Base-by-base conservation (phyloP, 2,113 vertebrate species). In the Elephas maximus region DNA sequence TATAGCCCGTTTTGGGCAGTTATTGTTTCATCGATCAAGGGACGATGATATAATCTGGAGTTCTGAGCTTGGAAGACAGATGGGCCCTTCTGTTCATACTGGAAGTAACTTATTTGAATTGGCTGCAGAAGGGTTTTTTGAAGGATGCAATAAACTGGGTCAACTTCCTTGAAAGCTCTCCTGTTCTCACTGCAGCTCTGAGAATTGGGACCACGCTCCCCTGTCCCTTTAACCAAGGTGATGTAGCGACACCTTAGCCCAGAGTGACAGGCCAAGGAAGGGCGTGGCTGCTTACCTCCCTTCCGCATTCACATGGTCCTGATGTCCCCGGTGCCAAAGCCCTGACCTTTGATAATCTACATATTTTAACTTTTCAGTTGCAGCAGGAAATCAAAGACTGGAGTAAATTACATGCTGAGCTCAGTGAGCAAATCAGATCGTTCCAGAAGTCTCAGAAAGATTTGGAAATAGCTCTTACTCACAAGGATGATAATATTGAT, bases 401-500 rank as follows among this genome's bases (percentile, higher is more conserved):
- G 99, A 99, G 99, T 81, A 99, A 99, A 96, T 99, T 99, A 94
- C 99, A 99, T 67, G 97, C 98, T 53, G 99, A 99, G 44, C 99
- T 99, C 96, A 99, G 96, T 10, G 99, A 99, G 91, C 99, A 99
- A 96, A 99, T 99, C 93, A 99, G 98, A 90, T 98, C 99, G 69
- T 99, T 99, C 91, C 99, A 99, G 93, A 99, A 99, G 95, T 98
- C 99, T 84, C 99, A 99, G 98, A 99, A 99, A 83, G 99, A 99
- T 82, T 94, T 99, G 96, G 99, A 99, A 97, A 99, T 99, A 97
- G 98, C 99, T 0, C 98, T 99, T 45, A 99, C 98, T 91, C 99
- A 99, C 92, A 99, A 99, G 97, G 99, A 99, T 91, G 99, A 99
- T 86, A 99, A 99, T 80, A 99, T 99, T 33, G 99, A 99, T 97